These are phyloP conservation scores for Odocoileus virginianus DNA, from an alignment of 2,113 vertebrate species.

Conservation along the genomic window DNA sequence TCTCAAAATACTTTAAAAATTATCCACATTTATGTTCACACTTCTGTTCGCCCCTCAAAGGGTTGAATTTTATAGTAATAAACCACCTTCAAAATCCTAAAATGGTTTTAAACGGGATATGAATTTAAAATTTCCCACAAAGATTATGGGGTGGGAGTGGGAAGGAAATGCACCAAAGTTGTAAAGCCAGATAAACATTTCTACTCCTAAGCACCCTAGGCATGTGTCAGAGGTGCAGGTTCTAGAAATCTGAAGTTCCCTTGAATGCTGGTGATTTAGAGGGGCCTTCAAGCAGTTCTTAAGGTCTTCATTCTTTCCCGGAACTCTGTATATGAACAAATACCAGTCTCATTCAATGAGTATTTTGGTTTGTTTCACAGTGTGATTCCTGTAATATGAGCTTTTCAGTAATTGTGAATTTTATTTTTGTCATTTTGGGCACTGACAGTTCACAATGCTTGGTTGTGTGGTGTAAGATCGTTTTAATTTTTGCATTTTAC, in stretches of 20 bases:
- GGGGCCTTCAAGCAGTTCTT: neutral
- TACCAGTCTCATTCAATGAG: neutral
- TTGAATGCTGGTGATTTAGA: conserved; percentile 34
- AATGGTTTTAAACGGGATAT: neutral
- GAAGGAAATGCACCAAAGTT: neutral
- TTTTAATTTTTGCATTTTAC: conserved; percentile 49
- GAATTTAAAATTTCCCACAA: conserved; percentile 14
- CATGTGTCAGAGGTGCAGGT: neutral
- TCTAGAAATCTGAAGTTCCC: neutral
- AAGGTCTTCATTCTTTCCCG: neutral
- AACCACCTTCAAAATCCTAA: conserved; percentile 20
- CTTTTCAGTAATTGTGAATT: conserved; percentile 32
- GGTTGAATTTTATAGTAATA: neutral
- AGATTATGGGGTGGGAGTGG: neutral
- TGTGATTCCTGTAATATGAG: conserved; percentile 48
- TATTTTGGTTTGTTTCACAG: conserved; percentile 71
- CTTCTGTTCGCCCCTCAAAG: neutral
- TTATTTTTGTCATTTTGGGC: conserved; percentile 57
- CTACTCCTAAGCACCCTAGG: neutral
- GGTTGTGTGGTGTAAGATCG: conserved; percentile 2
- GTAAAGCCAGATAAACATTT: neutral
- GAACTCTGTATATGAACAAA: conserved; percentile 26
- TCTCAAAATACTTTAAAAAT: neutral
- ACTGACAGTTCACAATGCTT: conserved; percentile 53
- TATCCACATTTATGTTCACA: neutral